phyloP scores from a whole-genome alignment of 1,140 invertebrate species.

The Leptinotarsa defecta region DNA sequence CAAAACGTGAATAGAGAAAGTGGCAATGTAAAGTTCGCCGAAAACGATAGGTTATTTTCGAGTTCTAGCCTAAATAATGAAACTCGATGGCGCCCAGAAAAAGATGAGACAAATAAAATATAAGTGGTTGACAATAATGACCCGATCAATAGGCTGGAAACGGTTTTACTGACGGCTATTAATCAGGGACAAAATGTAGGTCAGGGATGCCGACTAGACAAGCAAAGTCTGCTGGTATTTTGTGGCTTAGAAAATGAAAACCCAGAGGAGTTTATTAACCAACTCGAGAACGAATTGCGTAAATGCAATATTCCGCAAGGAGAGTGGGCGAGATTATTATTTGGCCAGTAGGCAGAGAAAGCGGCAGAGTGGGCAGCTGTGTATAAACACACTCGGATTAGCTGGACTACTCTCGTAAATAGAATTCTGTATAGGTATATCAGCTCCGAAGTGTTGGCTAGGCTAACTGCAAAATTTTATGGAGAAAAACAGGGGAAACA shows the following conservation, averaged over 20 bases:
- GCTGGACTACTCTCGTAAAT: not conserved
- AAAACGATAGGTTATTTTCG: too few species aligned
- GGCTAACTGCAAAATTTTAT: not conserved
- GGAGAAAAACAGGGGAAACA: not conserved
- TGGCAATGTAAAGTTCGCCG: too few species aligned
- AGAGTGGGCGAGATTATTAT: not conserved
- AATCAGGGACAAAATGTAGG: not conserved
- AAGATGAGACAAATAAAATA: not conserved
- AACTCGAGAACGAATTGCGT: not conserved
- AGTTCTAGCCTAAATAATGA: too few species aligned
- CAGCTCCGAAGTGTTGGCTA: not conserved
- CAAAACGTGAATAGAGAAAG: too few species aligned
- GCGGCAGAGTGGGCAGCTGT: not conserved
- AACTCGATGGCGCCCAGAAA: not conserved
- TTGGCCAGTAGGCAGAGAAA: not conserved
- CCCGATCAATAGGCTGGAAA: not conserved
- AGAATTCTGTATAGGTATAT: not conserved
- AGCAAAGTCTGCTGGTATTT: not conserved
- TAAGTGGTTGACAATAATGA: not conserved
- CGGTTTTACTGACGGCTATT: rapidly evolving
- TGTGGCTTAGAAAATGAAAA: not conserved
- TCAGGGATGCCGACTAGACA: not conserved
- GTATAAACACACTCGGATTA: too few species aligned
- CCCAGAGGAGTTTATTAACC: not conserved
- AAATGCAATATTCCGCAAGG: not conserved